Base-by-base conservation (phyloP, 2,888 invertebrate species). In the Drosophila cognata region DNA sequence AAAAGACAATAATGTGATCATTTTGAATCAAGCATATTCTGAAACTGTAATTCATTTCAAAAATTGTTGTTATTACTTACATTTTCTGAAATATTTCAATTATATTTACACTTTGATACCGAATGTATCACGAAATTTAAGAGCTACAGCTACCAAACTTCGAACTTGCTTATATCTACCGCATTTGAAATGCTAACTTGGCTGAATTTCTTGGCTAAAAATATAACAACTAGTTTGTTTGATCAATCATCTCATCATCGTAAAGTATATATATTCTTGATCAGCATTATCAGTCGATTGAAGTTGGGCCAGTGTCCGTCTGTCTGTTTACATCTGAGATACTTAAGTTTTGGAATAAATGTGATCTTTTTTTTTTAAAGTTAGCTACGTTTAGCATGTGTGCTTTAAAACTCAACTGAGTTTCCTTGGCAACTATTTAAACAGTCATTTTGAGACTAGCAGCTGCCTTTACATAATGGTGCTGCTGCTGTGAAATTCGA, bases 401-500 rank as follows among this genome's bases (percentile, higher is more conserved):
- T 28, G 33, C 46, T 33, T 74, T 67, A 60, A 77, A 64, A 41
- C 55, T 33, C 1, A 53, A 43, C 48, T 36, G 28, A 53, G 35
- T 59, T 56, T 29, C 53, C 52, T 36, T 25, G 46, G 53, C 62
- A 70, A 70, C 41, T 64, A 74, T 56, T 83, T 85, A 84, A 84
- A 83, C 67, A 67, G 71, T 66, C 63, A 61, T 79, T 80, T 60
- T 53, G 56, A 35, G 11, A n/a, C 33, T 67, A 76, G 65, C 72
- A 80, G 74, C 71, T 82, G 74, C 64, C 48, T 46, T 35, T 13
- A 35, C 29, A 13, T 18, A 38, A 63, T 48, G 57, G 29, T 59
- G 57, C 21, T 57, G 33, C 58, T 46, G 53, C 48, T 62, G 60
- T 29, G 71, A 80, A 79, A 86, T 79, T 69, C 76, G 84, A 88